Conservation (phyloP, 35 echinoderm and acorn worm genomes). For the Apostichopus californicus region DNA sequence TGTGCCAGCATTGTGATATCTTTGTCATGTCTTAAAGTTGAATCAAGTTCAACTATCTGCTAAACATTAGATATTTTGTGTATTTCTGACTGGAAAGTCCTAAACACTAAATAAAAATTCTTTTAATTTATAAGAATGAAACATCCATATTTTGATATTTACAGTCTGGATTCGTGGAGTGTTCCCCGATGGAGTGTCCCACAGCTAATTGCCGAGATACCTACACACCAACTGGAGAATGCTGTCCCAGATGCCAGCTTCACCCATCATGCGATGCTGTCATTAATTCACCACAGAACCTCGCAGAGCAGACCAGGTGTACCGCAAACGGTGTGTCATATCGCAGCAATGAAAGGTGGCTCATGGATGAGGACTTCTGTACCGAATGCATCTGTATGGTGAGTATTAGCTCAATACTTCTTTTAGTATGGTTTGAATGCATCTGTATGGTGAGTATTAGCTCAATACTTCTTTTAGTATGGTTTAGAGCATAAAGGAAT, state of each 20-base stretch:
- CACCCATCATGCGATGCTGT: conserved; percentile 57
- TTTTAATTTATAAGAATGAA: no score
- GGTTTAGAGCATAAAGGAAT: no score
- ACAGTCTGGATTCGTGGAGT: conserved; percentile 73
- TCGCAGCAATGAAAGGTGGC: conserved; percentile 78
- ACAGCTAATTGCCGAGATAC: conserved; percentile 65
- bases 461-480: not conserved
- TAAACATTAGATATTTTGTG: not conserved
- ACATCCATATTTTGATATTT: not conserved
- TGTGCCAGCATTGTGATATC: not conserved
- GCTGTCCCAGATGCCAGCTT: conserved; percentile 85
- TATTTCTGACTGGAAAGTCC: not conserved
- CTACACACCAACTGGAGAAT: conserved; percentile 81
- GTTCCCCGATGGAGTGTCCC: conserved; percentile 62
- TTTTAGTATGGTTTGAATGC: conserved; percentile 49
- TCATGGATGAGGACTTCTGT: conserved; percentile 80
- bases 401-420: conserved; percentile 4
- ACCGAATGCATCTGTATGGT: conserved; percentile 89
- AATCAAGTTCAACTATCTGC: not conserved
- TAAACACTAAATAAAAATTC: no score
- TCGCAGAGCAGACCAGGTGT: conserved; percentile 1
- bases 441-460: conserved; percentile 69
- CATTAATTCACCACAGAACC: conserved; percentile 7
- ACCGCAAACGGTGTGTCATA: conserved; percentile 27
- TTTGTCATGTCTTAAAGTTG: not conserved